Evolutionary conservation across 2,113 vertebrate species (phyloP).

Genomic region (Myrmophylax atrothorax): DNA sequence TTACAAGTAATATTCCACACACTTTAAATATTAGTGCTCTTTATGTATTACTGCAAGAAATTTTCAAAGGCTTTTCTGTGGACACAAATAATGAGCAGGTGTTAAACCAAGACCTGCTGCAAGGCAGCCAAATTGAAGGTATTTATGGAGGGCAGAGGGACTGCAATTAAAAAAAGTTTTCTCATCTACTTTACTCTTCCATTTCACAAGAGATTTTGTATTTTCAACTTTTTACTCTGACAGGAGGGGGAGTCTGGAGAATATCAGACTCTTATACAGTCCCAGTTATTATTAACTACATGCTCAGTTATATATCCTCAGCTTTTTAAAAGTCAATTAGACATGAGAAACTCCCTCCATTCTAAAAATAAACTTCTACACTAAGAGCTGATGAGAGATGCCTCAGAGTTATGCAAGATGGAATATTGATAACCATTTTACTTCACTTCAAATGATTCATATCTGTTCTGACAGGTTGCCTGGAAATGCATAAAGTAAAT

Average conservation of each 20-base stretch:
- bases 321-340: not conserved
- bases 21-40: not conserved
- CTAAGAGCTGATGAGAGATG: not conserved
- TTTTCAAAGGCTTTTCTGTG: not conserved
- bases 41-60: not conserved
- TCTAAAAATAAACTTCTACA: constrained; percentile 10
- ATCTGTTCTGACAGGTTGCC: not conserved
- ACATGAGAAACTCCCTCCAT: not conserved
- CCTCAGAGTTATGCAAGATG: not conserved
- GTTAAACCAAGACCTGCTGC: not conserved
- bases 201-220: not conserved
- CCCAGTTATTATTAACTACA: not conserved
- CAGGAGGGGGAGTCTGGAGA: rapidly evolving
- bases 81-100: not conserved
- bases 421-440: not conserved
- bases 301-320: not conserved
- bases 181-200: not conserved
- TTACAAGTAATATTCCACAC: not conserved
- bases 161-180: not conserved
- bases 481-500: not conserved
- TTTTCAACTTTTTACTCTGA: not conserved
- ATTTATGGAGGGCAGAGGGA: rapidly evolving
- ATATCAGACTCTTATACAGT: not conserved
- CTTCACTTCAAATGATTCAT: not conserved
- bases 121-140: not conserved